phyloP scores from a whole-genome alignment of 1,140 invertebrate genomes.

The Dreissena polymorpha region DNA sequence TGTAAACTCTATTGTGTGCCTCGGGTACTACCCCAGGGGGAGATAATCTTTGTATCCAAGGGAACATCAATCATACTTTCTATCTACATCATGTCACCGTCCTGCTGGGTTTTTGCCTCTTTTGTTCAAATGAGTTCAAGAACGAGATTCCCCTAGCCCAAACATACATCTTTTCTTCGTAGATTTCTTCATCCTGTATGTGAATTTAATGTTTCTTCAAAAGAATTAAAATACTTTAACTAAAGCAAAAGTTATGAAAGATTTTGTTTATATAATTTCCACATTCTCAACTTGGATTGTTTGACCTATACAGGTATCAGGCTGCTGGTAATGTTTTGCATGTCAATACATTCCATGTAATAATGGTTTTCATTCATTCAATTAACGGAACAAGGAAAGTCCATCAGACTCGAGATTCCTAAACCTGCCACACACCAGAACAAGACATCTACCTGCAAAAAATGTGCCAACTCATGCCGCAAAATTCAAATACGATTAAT shows the following conservation, averaged over 20 bases:
- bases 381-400: constrained; percentile 47
- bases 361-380: constrained; percentile 36
- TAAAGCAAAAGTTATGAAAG: too few relatives aligned
- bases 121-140: constrained; percentile 36
- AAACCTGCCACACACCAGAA: background rate
- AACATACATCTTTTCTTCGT: too few relatives aligned
- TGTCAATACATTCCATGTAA: constrained; percentile 21
- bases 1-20: constrained; percentile 38
- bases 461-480: background rate
- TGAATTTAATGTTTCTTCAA: too few relatives aligned
- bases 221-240: too few relatives aligned
- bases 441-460: background rate
- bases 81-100: constrained; percentile 47
- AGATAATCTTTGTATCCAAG: constrained; percentile 27
- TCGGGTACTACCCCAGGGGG: background rate
- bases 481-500: too few relatives aligned
- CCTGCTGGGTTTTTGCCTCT: constrained; percentile 39
- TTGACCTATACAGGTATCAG: background rate
- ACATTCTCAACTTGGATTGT: too few relatives aligned
- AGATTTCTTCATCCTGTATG: too few relatives aligned
- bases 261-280: too few relatives aligned
- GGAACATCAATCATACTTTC: constrained; percentile 47
- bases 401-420: background rate
- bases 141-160: too few relatives aligned
- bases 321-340: constrained; percentile 26